Evolutionary conservation across 2,888 invertebrate species (phyloP), one percentile per base, ranked within the genome.

Genomic region (Cacoxenus indagator): DNA sequence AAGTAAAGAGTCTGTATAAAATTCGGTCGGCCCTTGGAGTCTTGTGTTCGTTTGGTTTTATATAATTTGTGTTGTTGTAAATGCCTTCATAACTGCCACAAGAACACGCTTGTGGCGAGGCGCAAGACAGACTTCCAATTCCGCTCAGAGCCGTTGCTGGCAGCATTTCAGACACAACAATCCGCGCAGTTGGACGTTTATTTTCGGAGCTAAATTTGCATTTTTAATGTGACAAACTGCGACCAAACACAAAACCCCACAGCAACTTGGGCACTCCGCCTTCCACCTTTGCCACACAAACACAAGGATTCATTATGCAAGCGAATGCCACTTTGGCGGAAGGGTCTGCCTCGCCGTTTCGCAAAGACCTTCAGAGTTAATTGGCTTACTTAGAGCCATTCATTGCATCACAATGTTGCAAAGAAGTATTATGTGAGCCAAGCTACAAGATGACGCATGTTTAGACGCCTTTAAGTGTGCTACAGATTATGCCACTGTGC

Each of bases 171-270:
- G 8, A 22, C 48, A 37, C 48, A n/a, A n/a, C n/a, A n/a, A n/a
- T 48, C 19, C 4, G 48, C 29, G 57, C 26, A 26, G 26, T 17
- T 26, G 22, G 46, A 17, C 22, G 64, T 37, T 17, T 37, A 64
- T 51, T 65, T 54, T n/a, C 24, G 17, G 14, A 29, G 31, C 65
- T 54, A 65, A 51, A 54, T 65, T 65, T 65, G 51, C 65, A 65
- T 65, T 65, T 65, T 65, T 65, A 65, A 65, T 65, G 65, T 31
- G 37, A n/a, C 37, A 51, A 51, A 51, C 51, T 17, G 19, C 22
- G 51, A 9, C 51, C 17, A 51, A 17, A 1, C 8, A 1, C 22
- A 22, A 17, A 48, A 37, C 19, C 8, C 5, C 48, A 4, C 48
- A 17, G n/a, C 6, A 1, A 5, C 8, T 51, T 22, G 0, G 19